A percentile compares a stretch with the other conserved stretches of the same genome.
Conservation (phyloP, 2,113 vertebrate genomes). For the Athene cunicularia region DNA sequence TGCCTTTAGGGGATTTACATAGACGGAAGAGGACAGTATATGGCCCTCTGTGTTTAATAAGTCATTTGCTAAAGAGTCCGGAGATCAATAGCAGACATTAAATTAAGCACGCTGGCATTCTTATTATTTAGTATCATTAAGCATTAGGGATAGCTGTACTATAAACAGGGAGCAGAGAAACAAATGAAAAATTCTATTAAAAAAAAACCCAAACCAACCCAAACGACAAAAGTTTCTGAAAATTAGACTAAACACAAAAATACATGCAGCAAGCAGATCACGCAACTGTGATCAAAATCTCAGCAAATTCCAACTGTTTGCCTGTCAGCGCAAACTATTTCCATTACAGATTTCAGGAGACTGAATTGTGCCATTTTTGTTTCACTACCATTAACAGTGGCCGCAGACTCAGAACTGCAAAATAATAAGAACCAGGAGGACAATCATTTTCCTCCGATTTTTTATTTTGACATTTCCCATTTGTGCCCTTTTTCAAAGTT, state of each 20-base stretch:
- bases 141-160: constrained; percentile 54
- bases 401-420: constrained; percentile 66
- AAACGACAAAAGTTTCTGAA: constrained; percentile 31
- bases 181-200: constrained; percentile 58
- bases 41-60: background rate
- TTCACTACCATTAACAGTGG: constrained; percentile 52
- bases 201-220: background rate
- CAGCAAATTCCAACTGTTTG: constrained; percentile 14
- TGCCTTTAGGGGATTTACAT: background rate
- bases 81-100: constrained; percentile 42
- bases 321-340: constrained; percentile 47
- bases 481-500: constrained; percentile 75
- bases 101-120: constrained; percentile 65
- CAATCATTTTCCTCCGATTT: constrained; percentile 74
- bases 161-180: constrained; percentile 56
- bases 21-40: background rate
- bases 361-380: constrained; percentile 59
- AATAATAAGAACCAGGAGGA: constrained; percentile 73
- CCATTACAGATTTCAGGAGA: constrained; percentile 61
- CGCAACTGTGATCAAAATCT: constrained; percentile 44
- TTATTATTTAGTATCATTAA: constrained; percentile 64
- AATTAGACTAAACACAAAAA: constrained; percentile 61
- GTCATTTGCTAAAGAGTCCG: constrained; percentile 9
- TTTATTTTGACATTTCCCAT: constrained; percentile 79
- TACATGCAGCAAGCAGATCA: constrained; percentile 27